Conservation (phyloP, 2,113 vertebrate genomes). For the Passer montanus region DNA sequence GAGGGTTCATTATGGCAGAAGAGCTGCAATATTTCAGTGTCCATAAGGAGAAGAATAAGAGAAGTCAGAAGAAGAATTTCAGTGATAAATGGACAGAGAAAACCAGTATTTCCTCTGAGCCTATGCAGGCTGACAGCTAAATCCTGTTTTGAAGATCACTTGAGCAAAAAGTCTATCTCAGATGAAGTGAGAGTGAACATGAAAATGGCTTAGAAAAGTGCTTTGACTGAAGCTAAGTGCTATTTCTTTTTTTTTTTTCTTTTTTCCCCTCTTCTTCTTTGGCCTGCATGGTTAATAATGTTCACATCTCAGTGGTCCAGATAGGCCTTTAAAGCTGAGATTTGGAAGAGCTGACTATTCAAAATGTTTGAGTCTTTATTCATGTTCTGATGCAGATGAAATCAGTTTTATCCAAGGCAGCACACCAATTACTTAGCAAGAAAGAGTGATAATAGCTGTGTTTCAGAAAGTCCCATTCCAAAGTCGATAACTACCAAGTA, state of each 20-base stretch:
- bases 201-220: conserved; percentile 12
- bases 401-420: neutral
- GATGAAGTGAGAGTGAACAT: neutral
- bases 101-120: neutral
- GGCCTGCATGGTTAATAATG: neutral
- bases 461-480: neutral
- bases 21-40: neutral
- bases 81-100: neutral
- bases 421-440: neutral
- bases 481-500: neutral
- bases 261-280: neutral
- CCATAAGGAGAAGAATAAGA: neutral
- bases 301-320: neutral
- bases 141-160: conserved; percentile 37
- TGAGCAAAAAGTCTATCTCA: neutral
- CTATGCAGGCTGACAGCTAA: neutral
- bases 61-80: neutral
- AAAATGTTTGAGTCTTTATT: neutral
- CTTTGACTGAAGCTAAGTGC: neutral
- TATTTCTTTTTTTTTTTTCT: neutral
- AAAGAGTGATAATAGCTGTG: neutral
- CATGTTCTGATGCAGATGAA: conserved; percentile 3
- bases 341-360: neutral
- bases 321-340: neutral
- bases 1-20: neutral